Evolutionary conservation across 1,140 invertebrate genomes (phyloP).

Genomic region (Melanaphis sacchari): DNA sequence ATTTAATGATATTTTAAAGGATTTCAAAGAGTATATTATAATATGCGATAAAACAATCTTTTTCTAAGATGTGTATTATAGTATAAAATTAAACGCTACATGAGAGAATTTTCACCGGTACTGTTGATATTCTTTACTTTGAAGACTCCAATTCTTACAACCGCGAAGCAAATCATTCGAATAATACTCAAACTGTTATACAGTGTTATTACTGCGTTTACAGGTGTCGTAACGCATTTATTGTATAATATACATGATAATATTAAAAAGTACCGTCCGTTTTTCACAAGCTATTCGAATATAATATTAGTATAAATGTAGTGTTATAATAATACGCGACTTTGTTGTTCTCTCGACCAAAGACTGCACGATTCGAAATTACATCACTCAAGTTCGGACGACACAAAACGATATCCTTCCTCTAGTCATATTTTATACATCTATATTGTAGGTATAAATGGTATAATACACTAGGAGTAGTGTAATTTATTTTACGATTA

Average conservation of each 20-base stretch:
- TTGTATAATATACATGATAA: background rate
- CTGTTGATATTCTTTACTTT: background rate
- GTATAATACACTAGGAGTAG: background rate
- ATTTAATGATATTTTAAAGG: background rate
- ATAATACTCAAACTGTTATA: background rate
- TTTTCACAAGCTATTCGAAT: background rate
- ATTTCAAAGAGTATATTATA: background rate
- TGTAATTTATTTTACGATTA: conserved; percentile 8
- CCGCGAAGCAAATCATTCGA: background rate
- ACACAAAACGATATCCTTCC: background rate
- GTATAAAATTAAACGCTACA: background rate
- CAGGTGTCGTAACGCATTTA: background rate
- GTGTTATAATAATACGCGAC: background rate
- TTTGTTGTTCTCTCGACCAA: background rate
- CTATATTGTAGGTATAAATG: background rate
- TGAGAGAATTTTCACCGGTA: background rate
- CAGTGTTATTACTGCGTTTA: background rate
- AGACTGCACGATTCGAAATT: background rate
- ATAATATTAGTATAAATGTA: background rate
- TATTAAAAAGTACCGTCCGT: background rate
- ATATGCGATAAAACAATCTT: background rate
- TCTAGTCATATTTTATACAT: background rate
- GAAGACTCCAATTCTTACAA: background rate
- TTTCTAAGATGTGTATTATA: background rate
- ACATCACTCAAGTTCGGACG: background rate